Evolutionary conservation across 2,113 vertebrate genomes (phyloP).

Genomic region (Melanotaenia duboulayi): DNA sequence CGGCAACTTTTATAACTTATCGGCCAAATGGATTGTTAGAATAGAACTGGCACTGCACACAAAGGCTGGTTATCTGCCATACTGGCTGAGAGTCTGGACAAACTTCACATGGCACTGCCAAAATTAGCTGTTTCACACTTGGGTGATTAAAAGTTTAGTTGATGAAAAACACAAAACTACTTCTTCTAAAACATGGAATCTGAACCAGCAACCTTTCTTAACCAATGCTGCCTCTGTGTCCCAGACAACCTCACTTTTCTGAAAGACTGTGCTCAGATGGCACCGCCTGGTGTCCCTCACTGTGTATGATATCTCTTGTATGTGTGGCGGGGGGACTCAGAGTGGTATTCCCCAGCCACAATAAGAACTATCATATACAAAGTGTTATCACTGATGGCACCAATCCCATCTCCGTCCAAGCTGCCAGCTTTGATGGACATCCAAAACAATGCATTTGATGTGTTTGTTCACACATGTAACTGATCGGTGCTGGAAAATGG

Average conservation of each 20-base stretch:
- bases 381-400: constrained; percentile 47
- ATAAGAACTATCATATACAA: constrained; percentile 38
- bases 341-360: constrained; percentile 50
- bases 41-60: constrained; percentile 70
- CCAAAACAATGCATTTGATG: constrained; percentile 72
- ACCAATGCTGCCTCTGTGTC: not conserved
- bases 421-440: constrained; percentile 62
- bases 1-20: constrained; percentile 67
- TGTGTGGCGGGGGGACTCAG: constrained; percentile 19
- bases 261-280: constrained; percentile 11
- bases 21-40: constrained; percentile 73
- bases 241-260: not conserved
- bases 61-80: constrained; percentile 74
- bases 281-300: not conserved
- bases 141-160: constrained; percentile 34
- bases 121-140: constrained; percentile 62
- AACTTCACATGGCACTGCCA: constrained; percentile 64
- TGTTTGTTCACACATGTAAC: constrained; percentile 69
- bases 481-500: constrained; percentile 47
- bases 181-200: constrained; percentile 28
- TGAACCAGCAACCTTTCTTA: constrained; percentile 20
- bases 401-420: constrained; percentile 37
- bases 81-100: constrained; percentile 64
- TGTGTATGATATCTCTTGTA: not conserved
- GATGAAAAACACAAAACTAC: constrained; percentile 17